Evolutionary conservation across 2,888 invertebrate species (phyloP), one percentile per base, ranked within the genome.

Genomic region (Choreutis nemorana): DNA sequence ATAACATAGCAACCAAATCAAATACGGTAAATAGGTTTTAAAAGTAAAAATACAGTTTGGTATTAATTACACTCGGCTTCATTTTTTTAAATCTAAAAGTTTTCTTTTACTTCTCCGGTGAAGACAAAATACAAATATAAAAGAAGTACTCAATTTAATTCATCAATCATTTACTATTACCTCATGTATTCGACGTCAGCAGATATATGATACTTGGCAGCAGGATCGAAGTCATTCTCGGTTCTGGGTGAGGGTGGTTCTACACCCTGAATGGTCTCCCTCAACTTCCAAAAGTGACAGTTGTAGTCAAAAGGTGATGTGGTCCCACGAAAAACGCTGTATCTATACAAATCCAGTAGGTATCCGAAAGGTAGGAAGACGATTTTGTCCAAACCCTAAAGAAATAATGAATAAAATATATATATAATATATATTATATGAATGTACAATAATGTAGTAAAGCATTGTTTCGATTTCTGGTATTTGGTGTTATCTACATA

Each of bases 341-440:
- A 87, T 29, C 90, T 81, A 65, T 85, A 88, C 16, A 84, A 51
- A 32, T 90, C 90, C 41, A 90, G 80, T 1, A 89, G 66, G 44
- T 86, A 89, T 1, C 73, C 87, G 43, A 84, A 85, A 0, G 89
- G 89, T 2, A 90, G 63, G 51, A 87, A 88, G 0, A 85, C 83
- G 9, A 90, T 82, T 48, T 89, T 89, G 9, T 85, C 83, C 12
- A 90, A 63, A 9, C 86, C 87, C 81, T 83, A 55, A 1, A 62
- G 55, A 20, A 4, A 29, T 9, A 21, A 14, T 11, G 6, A 4
- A 7, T 9, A 8, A 15, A 25, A 24, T 29, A 8, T 13, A 14
- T 10, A 28, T 9, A 7, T 14, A 26, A 6, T 14, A 10, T 18
- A n/a, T 10, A 11, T 10, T 23, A n/a, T 13, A 16, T 1, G n/a